phyloP scores from a whole-genome alignment of 2,888 invertebrate species.

The Chloroclysta siterata region DNA sequence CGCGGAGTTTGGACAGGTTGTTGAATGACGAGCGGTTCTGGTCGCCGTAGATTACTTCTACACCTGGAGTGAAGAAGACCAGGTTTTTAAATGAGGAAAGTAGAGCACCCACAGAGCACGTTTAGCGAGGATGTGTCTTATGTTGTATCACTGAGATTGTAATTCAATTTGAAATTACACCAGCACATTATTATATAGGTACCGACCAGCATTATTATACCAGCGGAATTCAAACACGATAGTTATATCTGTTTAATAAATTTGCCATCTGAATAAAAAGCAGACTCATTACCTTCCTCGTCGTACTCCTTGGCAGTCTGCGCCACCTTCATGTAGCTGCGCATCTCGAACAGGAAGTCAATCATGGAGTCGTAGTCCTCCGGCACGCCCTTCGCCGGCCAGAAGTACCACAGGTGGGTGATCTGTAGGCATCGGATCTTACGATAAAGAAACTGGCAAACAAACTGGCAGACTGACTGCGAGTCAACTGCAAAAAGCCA shows the following conservation, averaged over 20 bases:
- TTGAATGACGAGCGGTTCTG: conserved; percentile 74
- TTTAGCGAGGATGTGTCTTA: no score
- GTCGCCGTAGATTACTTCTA: conserved; percentile 79
- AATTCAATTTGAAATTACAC: no score
- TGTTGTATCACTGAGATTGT: no score
- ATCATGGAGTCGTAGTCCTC: conserved; percentile 93
- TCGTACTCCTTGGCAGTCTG: conserved; percentile 82
- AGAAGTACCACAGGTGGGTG: conserved; percentile 96
- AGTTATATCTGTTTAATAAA: no score
- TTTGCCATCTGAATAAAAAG: not conserved
- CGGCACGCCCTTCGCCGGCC: conserved; percentile 96
- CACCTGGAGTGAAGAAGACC: conserved; percentile 54
- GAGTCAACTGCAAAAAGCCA: no score
- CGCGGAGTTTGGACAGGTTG: conserved; percentile 71
- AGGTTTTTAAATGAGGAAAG: no score
- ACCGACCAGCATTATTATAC: no score
- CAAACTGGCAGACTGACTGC: no score
- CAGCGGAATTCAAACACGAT: no score
- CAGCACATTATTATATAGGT: no score
- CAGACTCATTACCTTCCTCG: conserved; percentile 66
- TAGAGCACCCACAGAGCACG: no score
- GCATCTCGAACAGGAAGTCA: conserved; percentile 94
- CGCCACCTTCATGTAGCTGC: conserved; percentile 83
- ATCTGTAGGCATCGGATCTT: conserved; percentile 73
- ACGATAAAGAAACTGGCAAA: no score